Base-by-base conservation (phyloP, 2,113 vertebrate genomes). In the Pycnonotus jocosus region DNA sequence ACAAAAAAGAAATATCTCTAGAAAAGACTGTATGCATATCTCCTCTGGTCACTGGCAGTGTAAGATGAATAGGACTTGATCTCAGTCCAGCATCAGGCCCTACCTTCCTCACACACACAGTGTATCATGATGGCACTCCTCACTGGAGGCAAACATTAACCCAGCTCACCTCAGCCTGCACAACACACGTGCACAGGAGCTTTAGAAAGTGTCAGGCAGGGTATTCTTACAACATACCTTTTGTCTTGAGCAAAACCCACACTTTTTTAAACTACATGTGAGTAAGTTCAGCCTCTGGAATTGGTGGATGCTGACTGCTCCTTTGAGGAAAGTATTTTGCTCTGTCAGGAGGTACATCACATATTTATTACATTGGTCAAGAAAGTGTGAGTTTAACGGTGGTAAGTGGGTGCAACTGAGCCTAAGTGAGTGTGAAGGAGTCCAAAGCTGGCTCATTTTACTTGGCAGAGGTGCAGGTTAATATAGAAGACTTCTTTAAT, bases 401-500 rank as follows among this genome's bases (percentile, higher is more conserved):
- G 47, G 50, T 88, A 86, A 95, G 84, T 66, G 87, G 50, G 79
- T 90, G 74, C 88, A 83, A 88, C 2, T 88, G 84, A 92, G 78
- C 66, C 54, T 73, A 44, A 88, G 58, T 74, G 86, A 85, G 73
- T 69, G 66, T 91, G 84, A 95, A 95, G 50, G 47, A 93, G 13
- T 44, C 54, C 78, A 38, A 92, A 81, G n/a, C 27, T 76, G 61
- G 12, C 48, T 90, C 27, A 58, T 76, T 65, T 92, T 70, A 83
- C 58, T 92, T 92, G 81, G 66, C 74, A 77, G 92, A 92, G 38
- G 47, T 28, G 6, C 57, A 91, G 50, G 62, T 92, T 91, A 92
- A 91, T 90, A 79, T 19, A 58, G 50, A n/a, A 89, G 70, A 20
- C 24, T 80, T 86, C 84, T 93, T 94, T 91, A 95, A 93, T 92